These are phyloP conservation scores for Proterorhinus semilunaris DNA, from an alignment of 2,113 vertebrate genomes.

Conservation along the genomic window DNA sequence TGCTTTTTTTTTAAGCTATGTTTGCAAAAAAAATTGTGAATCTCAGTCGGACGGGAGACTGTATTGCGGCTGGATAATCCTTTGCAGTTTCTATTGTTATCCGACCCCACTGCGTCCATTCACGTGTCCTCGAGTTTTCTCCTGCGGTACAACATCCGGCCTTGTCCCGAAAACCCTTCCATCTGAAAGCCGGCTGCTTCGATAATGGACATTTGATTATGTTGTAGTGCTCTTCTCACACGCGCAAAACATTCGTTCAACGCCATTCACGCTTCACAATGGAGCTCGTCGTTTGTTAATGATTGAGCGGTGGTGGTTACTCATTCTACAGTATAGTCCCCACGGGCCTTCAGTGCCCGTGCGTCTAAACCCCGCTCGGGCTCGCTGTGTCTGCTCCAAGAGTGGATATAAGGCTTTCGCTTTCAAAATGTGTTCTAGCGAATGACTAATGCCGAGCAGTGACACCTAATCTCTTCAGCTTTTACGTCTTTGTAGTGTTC, in stretches of 20 bases:
- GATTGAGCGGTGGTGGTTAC: slow-evolving; percentile 38
- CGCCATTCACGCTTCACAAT: slow-evolving; percentile 23
- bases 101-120: slow-evolving; percentile 16
- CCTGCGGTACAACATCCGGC: slow-evolving; percentile 1
- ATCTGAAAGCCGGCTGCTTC: slow-evolving; percentile 20
- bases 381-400: slow-evolving; percentile 17
- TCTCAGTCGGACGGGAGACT: no score
- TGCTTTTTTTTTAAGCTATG: no score
- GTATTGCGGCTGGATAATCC: no score
- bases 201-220: slow-evolving; percentile 58
- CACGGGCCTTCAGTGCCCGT: background rate
- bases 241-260: slow-evolving; percentile 44
- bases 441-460: slow-evolving; percentile 33
- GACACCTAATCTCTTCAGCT: slow-evolving; percentile 38
- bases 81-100: no score
- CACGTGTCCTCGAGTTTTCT: slow-evolving; percentile 19
- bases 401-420: slow-evolving; percentile 18
- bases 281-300: slow-evolving; percentile 39
- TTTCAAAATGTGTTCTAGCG: background rate
- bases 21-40: no score
- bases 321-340: background rate
- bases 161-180: slow-evolving; percentile 24
- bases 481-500: slow-evolving; percentile 17
- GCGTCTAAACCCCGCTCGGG: background rate
- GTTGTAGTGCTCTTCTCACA: slow-evolving; percentile 32